These are phyloP conservation scores for Xiphorhynchus elegans DNA, from an alignment of 2,113 vertebrate species.

Conservation along the genomic window DNA sequence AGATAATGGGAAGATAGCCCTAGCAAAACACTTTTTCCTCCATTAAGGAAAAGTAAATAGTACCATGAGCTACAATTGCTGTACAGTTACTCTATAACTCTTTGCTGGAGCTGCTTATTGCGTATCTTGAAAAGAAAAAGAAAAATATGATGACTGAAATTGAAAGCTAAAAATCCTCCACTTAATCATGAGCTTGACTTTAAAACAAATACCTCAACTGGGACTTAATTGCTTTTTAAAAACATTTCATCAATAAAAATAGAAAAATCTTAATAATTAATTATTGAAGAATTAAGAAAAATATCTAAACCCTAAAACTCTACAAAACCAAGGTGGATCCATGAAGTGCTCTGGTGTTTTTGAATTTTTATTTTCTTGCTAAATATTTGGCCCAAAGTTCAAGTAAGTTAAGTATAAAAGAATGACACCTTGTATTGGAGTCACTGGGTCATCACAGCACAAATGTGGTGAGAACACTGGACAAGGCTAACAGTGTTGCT, in stretches of 20 bases:
- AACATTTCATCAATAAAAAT: neutral
- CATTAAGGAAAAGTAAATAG: neutral
- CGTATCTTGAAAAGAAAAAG: neutral
- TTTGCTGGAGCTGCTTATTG: neutral
- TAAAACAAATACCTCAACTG: neutral
- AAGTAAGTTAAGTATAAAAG: neutral
- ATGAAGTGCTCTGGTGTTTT: neutral
- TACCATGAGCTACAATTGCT: neutral
- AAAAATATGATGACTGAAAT: neutral
- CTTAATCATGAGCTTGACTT: neutral
- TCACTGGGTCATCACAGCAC: neutral
- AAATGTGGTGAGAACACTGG: neutral
- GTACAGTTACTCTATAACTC: neutral
- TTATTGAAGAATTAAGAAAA: neutral
- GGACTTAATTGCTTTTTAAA: neutral
- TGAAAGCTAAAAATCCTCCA: neutral
- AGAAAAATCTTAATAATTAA: neutral
- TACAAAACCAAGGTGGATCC: neutral
- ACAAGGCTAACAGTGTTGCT: neutral
- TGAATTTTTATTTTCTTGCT: neutral
- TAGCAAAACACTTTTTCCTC: neutral
- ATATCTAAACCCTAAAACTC: neutral
- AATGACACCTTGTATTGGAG: neutral
- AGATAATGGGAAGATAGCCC: neutral
- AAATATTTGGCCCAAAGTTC: neutral